Base-by-base conservation (phyloP, 2,797 vertebrate genomes). In the Trematomus bernacchii region DNA sequence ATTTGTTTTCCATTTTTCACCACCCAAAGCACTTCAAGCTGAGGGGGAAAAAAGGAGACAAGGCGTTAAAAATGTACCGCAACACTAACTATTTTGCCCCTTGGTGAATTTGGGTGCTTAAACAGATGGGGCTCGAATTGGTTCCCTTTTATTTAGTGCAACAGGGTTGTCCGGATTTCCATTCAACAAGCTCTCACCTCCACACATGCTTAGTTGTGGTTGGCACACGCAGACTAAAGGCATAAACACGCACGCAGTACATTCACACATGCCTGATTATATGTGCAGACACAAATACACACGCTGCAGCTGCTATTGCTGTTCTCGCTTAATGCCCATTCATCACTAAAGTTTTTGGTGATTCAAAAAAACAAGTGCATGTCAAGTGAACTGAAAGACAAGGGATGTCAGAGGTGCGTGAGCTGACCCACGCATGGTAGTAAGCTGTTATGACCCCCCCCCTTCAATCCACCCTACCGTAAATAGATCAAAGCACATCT, bases 1-100 rank as follows among this genome's bases (percentile, higher is more conserved):
- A 90, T 98, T 99, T 93, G 97, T 98, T 96, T 99, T 98, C 96
- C 97, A 98, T 94, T 99, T 99, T 94, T 99, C 98, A 91, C 97
- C 97, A 95, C 96, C 97, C 94, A 97, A 96, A 89, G 97, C 97
- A 97, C 87, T 88, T 94, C 90, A 92, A 90, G 93, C 84, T 83
- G 79, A 93, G 90, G 89, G 61, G 70, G 82, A 64, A 91, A 81
- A 85, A 88, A 90, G 89, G 80, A 94, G 93, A 95, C 93, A 95
- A 92, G 94, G 94, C 42, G 93, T 94, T 94, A 95, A 87, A 93
- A 93, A 92, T 89, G 82, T 76, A 91, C 83, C 52, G 76, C 89
- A 94, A 93, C 93, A 93, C 92, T 92, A 94, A 94, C 82, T 91
- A 90, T 90, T 93, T 93, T 94, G 94, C 94, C 95, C 94, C 88